A percentile compares a stretch with the other conserved stretches of the same genome.
Evolutionary conservation across 2,113 vertebrate genomes (phyloP).

Genomic region (Callospermophilus lateralis): DNA sequence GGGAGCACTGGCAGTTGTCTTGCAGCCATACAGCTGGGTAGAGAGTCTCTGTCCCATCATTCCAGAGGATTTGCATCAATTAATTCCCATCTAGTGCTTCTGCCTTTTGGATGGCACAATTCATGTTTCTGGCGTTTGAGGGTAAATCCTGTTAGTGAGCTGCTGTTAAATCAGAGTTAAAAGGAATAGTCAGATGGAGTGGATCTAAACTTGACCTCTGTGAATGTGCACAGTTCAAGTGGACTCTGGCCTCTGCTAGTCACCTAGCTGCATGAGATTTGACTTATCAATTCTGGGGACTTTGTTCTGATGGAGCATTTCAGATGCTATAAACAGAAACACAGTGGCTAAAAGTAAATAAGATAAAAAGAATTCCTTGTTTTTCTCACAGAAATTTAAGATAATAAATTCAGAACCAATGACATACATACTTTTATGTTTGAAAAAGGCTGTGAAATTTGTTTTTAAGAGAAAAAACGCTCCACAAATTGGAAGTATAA

Average conservation of each 20-base stretch:
- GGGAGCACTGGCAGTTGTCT: constrained; percentile 96
- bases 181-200: background rate
- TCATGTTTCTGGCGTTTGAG: constrained; percentile 66
- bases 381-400: background rate
- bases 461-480: too few species aligned
- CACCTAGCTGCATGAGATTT: constrained; percentile 61
- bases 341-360: constrained; percentile 11
- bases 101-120: constrained; percentile 86
- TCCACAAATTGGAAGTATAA: too few species aligned
- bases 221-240: background rate
- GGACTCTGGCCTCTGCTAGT: constrained; percentile 79
- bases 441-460: too few species aligned
- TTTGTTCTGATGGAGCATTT: constrained; percentile 41
- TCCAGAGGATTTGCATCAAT: constrained; percentile 92
- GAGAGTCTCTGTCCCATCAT: constrained; percentile 90
- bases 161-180: background rate
- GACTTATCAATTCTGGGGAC: background rate
- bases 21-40: constrained; percentile 96
- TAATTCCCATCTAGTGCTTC: constrained; percentile 85
- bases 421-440: too few species aligned
- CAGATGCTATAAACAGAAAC: constrained; percentile 39
- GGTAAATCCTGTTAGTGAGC: constrained; percentile 57
- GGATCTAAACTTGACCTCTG: background rate
- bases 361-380: constrained; percentile 42
- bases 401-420: too few species aligned